Evolutionary conservation across 2,888 invertebrate species (phyloP), one percentile per base, ranked within the genome.

Genomic region (Cryptophagus acutangulus): DNA sequence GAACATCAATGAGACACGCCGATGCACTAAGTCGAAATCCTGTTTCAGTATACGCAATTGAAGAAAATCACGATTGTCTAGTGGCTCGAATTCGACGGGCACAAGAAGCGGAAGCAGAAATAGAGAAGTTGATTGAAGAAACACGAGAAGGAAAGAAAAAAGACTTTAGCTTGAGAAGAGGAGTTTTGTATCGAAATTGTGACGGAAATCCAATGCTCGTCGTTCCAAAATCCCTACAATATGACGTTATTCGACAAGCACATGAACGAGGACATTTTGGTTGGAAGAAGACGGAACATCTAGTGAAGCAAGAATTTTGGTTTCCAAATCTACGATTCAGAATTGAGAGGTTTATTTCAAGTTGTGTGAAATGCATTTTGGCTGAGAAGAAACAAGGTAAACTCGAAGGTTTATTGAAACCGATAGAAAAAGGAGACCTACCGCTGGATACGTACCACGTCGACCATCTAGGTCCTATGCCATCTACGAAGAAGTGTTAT

Each of bases 391-490:
- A 59, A 39, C 26, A 35, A 14, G 56, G 61, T 4, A 58, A 54
- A 38, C 38, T 43, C 18, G 57, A 58, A 44, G 54, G 57, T 13
- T 41, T 42, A 6, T 30, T 61, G 8, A 38, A 51, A 18, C 48
- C 55, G 0, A 52, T 60, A 4, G 40, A 49, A 3, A 62, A 61
- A 41, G 57, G 54, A 3, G 52, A 51, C 2, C 17, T 20, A 1
- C 62, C 61, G n/a, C 36, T 61, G 8, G 26, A 53, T 13, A 56
- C 57, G 0, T 56, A 52, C 25, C 62, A 62, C 36, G 31, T 59
- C 2, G 61, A 63, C 38, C 58, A 63, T 45, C 35, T 64, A 13
- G 61, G 58, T 12, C 64, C 59, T 9, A 41, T 63, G 43, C 36
- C 43, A 3, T 33, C 47, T 5, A 60, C 57, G 2, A 40, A 46